Base-by-base conservation (phyloP, 1,140 invertebrate genomes). In the Oscheius sp. region DNA sequence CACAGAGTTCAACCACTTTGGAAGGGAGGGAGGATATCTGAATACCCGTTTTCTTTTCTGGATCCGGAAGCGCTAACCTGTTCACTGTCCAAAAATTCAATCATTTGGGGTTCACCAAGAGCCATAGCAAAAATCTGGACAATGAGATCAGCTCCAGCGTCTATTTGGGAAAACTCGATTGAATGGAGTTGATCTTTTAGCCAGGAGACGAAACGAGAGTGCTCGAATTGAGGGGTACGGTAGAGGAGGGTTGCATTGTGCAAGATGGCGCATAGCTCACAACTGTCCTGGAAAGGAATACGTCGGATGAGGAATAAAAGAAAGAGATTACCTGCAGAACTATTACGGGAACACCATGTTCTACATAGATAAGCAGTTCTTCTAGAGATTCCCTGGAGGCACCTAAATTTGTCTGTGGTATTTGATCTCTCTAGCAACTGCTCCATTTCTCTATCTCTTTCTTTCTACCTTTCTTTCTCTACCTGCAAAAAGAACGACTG, bases 401-500 rank as follows among this genome's bases (percentile, higher is more conserved):
- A 26, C 4, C 4, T 64, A 18, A 13, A 29, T n/a, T 63, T 13
- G 10, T 20, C 15, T 63, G n/a, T n/a, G n/a, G n/a, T n/a, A n/a
- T n/a, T n/a, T n/a, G n/a, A n/a, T n/a, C n/a, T n/a, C n/a, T n/a
- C n/a, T n/a, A n/a, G n/a, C n/a, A n/a, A n/a, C n/a, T n/a, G n/a
- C n/a, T n/a, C n/a, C n/a, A n/a, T n/a, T n/a, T n/a, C n/a, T n/a
- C 28, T 31, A 26, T 62, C 15, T 13, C 15, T 15, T 26, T 62
- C 38, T 13, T n/a, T 20, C n/a, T n/a, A 20, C 55, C 38, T 10
- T n/a, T 15, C 3, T 64, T 64, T 59, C 18, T n/a, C 29, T 28
- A 31, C 78, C 81, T 38, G 77, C 80, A 46, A 81, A 83, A 28
- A 83, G 20, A 28, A 75, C 77, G 18, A 83, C 68, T n/a, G 77